Base-by-base conservation (phyloP, 1,140 invertebrate species). In the Oedothorax gibbosus region DNA sequence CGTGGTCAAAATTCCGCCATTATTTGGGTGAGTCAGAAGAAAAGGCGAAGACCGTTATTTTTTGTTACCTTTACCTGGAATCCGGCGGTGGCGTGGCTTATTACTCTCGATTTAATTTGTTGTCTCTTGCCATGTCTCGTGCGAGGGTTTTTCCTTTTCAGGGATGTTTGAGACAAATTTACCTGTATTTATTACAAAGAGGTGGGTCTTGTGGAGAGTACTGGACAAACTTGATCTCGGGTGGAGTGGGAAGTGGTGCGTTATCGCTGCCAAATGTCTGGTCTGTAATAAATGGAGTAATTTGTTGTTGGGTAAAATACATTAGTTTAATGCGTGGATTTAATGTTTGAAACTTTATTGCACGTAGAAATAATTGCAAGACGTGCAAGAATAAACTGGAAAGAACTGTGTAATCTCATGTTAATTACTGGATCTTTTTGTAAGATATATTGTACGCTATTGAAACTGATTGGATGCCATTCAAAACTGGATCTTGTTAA, bases 11-110 rank as follows among this genome's bases (percentile, higher is more conserved):
- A 35, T 35, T 35, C 35, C 69, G 69, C 69, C 69, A 71, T 71
- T 71, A 53, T 71, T 71, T 0, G 69, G 69, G 69, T 71, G 69
- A 71, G 69, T 71, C 69, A 71, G 49, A 53, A 35, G 35, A 35
- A 35, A 35, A 35, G 50, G 50, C 69, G 69, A 50, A 15, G 51
- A 71, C 69, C 69, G 69, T 71, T 71, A 71, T 51, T 71, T 71
- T 71, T 71, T 71, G 54, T 51, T 71, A 10, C 12, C 51, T 53
- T 8, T 51, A 51, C n/a, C 15, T 69, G 12, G 12, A 66, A 12
- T 11, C 64, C 6, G 64, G 18, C 18, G 18, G 64, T 66, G n/a
- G 20, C 49, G 11, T 21, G 14, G 14, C 20, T 20, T 21, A 18
- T 18, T 66, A 6, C 64, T 66, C 20, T 66, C 49, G 69, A 10